A percentile compares a stretch with the other conserved stretches of the same genome.
These are phyloP conservation scores for Empidonax traillii DNA, from an alignment of 2,113 vertebrate genomes.

Conservation along the genomic window DNA sequence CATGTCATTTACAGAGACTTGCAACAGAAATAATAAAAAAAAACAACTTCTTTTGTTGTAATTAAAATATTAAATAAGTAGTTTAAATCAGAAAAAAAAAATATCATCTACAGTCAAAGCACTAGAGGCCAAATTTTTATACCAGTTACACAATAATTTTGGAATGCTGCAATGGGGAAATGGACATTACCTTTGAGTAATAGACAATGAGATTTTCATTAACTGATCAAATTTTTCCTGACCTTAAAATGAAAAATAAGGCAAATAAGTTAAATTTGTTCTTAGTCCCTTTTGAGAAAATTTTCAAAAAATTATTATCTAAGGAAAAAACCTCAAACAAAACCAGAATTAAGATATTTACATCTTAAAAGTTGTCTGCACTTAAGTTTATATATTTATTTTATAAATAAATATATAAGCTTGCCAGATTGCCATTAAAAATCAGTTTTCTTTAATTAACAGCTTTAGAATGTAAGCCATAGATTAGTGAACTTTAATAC, in stretches of 20 bases:
- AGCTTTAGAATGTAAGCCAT: not conserved
- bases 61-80: not conserved
- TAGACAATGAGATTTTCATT: not conserved
- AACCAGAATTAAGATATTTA: not conserved
- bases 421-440: not conserved
- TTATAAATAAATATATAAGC: not conserved
- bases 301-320: no score
- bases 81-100: not conserved
- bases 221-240: not conserved
- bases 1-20: not conserved
- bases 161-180: not conserved
- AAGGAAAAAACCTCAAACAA: not conserved
- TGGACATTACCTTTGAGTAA: not conserved
- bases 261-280: not conserved
- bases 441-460: not conserved
- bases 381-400: not conserved
- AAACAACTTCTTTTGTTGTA: not conserved
- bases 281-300: not conserved
- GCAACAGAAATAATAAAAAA: not conserved
- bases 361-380: not conserved
- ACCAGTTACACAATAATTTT: not conserved
- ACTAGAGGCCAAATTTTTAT: not conserved
- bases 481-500: not conserved
- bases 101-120: not conserved
- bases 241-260: not conserved